These are phyloP conservation scores for Chymomyza caudatula DNA, from an alignment of 2,888 invertebrate genomes.

Conservation along the genomic window DNA sequence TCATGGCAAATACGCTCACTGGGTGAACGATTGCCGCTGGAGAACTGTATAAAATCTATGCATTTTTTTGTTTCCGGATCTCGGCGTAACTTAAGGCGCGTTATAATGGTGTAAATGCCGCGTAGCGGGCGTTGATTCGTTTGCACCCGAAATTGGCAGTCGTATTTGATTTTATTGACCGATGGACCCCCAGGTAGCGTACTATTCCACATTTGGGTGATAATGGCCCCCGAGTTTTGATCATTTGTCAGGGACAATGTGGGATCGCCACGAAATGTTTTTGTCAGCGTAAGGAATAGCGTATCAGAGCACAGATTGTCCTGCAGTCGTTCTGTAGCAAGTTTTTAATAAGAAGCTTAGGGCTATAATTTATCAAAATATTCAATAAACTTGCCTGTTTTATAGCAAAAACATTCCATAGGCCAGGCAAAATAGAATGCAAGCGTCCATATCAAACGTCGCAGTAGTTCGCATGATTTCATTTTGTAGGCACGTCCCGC, in stretches of 20 bases:
- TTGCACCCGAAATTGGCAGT: slow-evolving; percentile 73
- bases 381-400: slow-evolving; percentile 11
- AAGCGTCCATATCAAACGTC: slow-evolving; percentile 21
- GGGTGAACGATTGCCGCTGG: slow-evolving; percentile 70
- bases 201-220: slow-evolving; percentile 74
- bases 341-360: slow-evolving; percentile 2
- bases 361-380: neutral
- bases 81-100: slow-evolving; percentile 72
- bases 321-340: slow-evolving; percentile 66
- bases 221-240: slow-evolving; percentile 72
- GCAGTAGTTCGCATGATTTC: slow-evolving; percentile 28
- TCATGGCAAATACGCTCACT: slow-evolving; percentile 73
- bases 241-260: slow-evolving; percentile 68
- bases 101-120: slow-evolving; percentile 75
- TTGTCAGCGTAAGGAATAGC: slow-evolving; percentile 62
- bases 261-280: slow-evolving; percentile 72
- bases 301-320: slow-evolving; percentile 75
- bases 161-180: slow-evolving; percentile 69
- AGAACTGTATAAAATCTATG: slow-evolving; percentile 74
- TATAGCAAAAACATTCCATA: slow-evolving; percentile 20
- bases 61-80: slow-evolving; percentile 65
- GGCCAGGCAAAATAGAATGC: neutral
- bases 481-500: slow-evolving; percentile 42
- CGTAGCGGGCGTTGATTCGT: slow-evolving; percentile 64
- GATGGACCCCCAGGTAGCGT: slow-evolving; percentile 63